A percentile compares a stretch with the other conserved stretches of the same genome.
These are phyloP conservation scores for Acronicta leporina DNA, from an alignment of 2,888 invertebrate genomes.

Conservation along the genomic window DNA sequence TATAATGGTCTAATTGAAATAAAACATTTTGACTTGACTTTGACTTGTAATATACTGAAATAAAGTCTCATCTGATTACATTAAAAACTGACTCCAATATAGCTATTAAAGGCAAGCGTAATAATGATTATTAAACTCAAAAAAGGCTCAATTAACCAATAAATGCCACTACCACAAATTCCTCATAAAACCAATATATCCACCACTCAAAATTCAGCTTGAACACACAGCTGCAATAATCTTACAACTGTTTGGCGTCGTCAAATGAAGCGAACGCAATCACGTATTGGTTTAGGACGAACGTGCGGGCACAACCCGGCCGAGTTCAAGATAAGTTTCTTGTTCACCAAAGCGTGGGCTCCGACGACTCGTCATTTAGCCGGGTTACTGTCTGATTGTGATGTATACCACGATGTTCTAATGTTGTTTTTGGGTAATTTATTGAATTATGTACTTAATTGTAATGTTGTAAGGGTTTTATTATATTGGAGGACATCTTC, in stretches of 20 bases:
- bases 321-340: conserved; percentile 47
- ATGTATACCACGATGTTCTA: conserved; percentile 41
- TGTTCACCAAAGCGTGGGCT: conserved; percentile 48
- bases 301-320: conserved; percentile 51
- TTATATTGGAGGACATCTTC: conserved; percentile 20
- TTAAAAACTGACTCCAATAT: no score
- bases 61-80: no score
- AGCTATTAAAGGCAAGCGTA: no score
- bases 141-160: no score
- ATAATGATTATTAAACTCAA: no score
- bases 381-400: conserved; percentile 53
- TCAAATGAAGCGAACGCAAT: conserved; percentile 63
- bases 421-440: conserved; percentile 48
- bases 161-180: neutral
- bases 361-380: conserved; percentile 53
- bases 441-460: conserved; percentile 44
- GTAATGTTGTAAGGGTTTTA: conserved; percentile 24
- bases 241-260: conserved; percentile 54
- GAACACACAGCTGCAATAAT: conserved; percentile 40
- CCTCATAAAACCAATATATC: conserved; percentile 23
- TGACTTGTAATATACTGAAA: no score
- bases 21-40: no score
- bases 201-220: conserved; percentile 29
- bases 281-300: conserved; percentile 66
- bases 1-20: no score